Conservation (phyloP, 2,113 vertebrate species). For the Pseudorhombus dupliciocellatus region DNA sequence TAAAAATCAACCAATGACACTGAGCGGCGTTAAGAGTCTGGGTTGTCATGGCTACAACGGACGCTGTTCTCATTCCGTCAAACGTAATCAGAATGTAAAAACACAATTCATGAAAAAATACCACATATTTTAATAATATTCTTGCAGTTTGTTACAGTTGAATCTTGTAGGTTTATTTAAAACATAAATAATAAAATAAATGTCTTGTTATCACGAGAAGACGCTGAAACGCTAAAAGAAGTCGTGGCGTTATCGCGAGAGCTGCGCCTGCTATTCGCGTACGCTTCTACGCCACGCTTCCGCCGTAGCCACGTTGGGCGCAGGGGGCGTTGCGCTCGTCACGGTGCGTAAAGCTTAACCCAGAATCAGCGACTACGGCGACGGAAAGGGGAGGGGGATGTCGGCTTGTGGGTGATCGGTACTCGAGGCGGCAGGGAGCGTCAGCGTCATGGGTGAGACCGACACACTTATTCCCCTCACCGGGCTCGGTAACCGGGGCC, state of each 20-base stretch:
- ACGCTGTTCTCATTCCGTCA: constrained; percentile 54
- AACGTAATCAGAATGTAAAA: neutral
- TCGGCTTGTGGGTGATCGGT: constrained; percentile 79
- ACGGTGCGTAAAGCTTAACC: constrained; percentile 49
- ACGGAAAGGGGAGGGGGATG: constrained; percentile 68
- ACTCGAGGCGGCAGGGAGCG: constrained; percentile 77
- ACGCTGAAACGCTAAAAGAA: constrained; percentile 14
- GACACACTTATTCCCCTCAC: neutral
- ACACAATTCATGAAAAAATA: neutral
- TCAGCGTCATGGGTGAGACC: constrained; percentile 82
- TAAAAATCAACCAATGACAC: constrained; percentile 32
- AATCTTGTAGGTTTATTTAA: neutral
- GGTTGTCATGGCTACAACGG: constrained; percentile 65
- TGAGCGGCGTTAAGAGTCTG: neutral
- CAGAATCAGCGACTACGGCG: constrained; percentile 4
- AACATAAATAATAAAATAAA: neutral
- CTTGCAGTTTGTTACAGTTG: neutral
- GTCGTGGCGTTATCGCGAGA: constrained; percentile 58
- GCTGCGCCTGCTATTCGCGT: constrained; percentile 59
- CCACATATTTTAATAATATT: neutral
- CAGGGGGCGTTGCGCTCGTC: constrained; percentile 1
- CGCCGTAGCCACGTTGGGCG: neutral
- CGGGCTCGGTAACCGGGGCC: neutral
- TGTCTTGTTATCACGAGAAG: constrained; percentile 53
- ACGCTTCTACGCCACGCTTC: constrained; percentile 20